phyloP scores from a whole-genome alignment of 2,113 vertebrate genomes.

The Rhinoptilus africanus region DNA sequence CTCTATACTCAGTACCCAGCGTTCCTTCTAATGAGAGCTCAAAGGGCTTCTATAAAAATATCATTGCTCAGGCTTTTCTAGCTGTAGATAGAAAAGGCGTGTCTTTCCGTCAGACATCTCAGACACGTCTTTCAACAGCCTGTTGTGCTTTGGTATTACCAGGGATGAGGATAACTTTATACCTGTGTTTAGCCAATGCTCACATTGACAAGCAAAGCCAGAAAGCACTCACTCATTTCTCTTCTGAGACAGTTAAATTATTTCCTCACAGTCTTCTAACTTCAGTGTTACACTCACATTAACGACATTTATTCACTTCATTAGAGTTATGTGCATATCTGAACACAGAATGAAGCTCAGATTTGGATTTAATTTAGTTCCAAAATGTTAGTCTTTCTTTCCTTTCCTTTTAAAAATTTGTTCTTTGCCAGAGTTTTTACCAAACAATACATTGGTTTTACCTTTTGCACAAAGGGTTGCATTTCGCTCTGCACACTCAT shows the following conservation, averaged over 20 bases:
- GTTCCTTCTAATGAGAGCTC: neutral
- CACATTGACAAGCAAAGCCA: neutral
- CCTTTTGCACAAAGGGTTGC: neutral
- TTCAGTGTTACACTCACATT: neutral
- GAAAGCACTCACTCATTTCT: neutral
- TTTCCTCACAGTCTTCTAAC: neutral
- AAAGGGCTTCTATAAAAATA: neutral
- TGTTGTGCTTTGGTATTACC: neutral
- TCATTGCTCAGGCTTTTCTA: neutral
- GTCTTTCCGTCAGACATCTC: neutral
- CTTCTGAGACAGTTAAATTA: neutral
- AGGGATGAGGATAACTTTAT: neutral
- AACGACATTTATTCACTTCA: neutral
- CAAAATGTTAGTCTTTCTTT: neutral
- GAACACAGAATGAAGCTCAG: neutral
- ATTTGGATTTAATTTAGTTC: neutral
- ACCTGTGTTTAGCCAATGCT: neutral
- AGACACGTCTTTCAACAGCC: neutral
- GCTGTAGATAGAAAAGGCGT: neutral
- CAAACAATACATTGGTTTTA: neutral
- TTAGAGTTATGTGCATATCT: neutral
- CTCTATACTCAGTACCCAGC: accelerated
- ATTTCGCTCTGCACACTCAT: neutral
- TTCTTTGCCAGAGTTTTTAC: neutral
- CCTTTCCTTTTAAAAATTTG: neutral